Evolutionary conservation across 2,888 invertebrate genomes (phyloP), one percentile per base, ranked within the genome.

Genomic region (Seladonia tumulorum): DNA sequence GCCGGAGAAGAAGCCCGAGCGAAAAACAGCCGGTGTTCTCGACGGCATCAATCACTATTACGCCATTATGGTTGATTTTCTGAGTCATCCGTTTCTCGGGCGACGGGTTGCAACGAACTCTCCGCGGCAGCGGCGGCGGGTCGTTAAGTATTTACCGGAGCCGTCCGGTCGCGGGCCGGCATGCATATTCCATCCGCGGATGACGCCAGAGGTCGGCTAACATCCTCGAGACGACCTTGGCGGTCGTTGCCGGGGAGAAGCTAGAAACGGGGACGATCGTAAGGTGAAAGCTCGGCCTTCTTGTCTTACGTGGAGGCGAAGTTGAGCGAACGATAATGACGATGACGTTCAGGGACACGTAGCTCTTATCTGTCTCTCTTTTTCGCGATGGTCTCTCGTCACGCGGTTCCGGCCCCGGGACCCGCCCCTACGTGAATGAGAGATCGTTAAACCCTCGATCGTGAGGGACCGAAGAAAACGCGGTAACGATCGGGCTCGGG

Each of bases 161-260:
- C 0, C 35, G 47, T 49, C 53, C 63, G 73, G 42, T n/a, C 60
- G 49, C 3, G n/a, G 42, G 66, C 29, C 12, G 57, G 66, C 84
- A 81, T 89, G 77, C 87, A 88, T 88, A 85, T 87, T 83, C 87
- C 76, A 82, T 81, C 74, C 73, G 39, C 81, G 85, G 53, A 86
- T 87, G 90, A 89, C 88, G 87, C 81, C 22, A 81, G 88, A 90
- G 88, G 89, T 90, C 88, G 85, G n/a, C 66, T 57, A 84, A 87
- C 86, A 89, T 90, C 90, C 89, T 90, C 88, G 89, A 63, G 80
- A 87, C 89, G 90, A 87, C 90, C 90, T 90, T 90, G 90, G 72
- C 49, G 86, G 49, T 63, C 45, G 79, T 45, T 22, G 60, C 39
- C 78, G 49, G 60, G 79, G 74, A 68, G 84, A 77, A 82, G 63